Conservation (phyloP, 2,797 vertebrate species). For the Erethizon dorsatum region DNA sequence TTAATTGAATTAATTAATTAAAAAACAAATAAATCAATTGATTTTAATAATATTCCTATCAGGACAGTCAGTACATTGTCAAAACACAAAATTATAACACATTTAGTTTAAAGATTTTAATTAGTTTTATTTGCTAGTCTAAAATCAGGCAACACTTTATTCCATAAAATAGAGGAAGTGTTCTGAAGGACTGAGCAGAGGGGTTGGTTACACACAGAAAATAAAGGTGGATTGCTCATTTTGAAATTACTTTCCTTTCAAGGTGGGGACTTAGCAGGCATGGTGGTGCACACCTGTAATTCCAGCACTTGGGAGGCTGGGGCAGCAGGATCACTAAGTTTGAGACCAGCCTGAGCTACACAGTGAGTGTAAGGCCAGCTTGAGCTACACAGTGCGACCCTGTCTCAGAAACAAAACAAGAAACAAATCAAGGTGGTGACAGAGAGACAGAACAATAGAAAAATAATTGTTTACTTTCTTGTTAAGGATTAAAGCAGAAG, state of each 20-base stretch:
- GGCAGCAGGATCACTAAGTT: background rate
- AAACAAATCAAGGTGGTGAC: background rate
- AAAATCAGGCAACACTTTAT: background rate
- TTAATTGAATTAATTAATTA: conserved; percentile 9
- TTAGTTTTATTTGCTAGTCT: background rate
- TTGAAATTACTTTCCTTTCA: background rate
- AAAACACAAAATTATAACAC: conserved; percentile 6
- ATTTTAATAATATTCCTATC: background rate
- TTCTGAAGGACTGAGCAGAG: background rate
- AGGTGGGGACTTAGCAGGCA: background rate
- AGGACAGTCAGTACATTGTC: background rate
- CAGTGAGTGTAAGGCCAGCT: background rate
- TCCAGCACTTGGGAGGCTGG: background rate
- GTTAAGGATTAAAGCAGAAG: background rate
- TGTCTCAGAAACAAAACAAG: background rate
- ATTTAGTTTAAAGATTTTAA: background rate
- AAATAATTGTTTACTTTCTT: background rate
- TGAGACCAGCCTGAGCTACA: background rate
- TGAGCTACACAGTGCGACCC: background rate
- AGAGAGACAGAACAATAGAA: background rate
- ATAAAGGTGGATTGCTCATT: background rate
- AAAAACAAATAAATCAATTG: conserved; percentile 36
- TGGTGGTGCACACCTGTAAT: background rate
- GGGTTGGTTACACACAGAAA: background rate
- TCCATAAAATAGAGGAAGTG: background rate